Base-by-base conservation (phyloP, 2,113 vertebrate species). In the Myotis yumanensis region DNA sequence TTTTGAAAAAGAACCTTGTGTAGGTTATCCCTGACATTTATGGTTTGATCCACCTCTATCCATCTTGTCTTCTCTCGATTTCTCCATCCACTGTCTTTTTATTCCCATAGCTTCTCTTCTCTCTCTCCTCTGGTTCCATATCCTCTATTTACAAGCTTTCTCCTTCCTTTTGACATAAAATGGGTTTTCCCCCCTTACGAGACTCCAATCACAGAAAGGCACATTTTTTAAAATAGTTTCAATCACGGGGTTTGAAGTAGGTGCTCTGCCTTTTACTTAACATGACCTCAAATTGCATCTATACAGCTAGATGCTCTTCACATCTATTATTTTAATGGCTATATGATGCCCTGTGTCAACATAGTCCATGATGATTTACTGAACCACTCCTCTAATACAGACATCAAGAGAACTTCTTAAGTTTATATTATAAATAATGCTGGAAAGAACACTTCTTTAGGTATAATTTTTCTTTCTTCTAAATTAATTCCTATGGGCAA, bases 281-380 rank as follows among this genome's bases (percentile, higher is more conserved):
- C 23, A 30, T 85, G 68, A 66, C 37, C 51, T 92, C 62, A 68
- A 84, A 81, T 52, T 93, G 15, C 48, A 71, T 94, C 83, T 66
- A 52, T 10, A 57, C 0, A 32, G 46, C 46, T 79, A 93, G 4
- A 81, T 87, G 57, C 16, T 93, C 66, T 48, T 77, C 40, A 69
- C 22, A 80, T 40, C 75, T 57, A 73, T 81, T 91, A 97, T 91
- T 46, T 76, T 90, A 96, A 96, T 91, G 64, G 32, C 69, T 86
- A 35, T 30, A 71, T 80, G 89, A 95, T 86, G 62, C 69, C 52
- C 40, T 5, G 4, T 66, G 66, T 89, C 84, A 89, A 95, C 51
- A 68, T 85, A 89, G 83, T 89, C 72, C 89, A 73, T 48, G 62
- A 48, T 52, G 37, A 90, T 87, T 81, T 87, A 84, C 37, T 81